These are phyloP conservation scores for Tenebrosternarchus preto DNA, from an alignment of 2,113 vertebrate genomes.

Conservation along the genomic window DNA sequence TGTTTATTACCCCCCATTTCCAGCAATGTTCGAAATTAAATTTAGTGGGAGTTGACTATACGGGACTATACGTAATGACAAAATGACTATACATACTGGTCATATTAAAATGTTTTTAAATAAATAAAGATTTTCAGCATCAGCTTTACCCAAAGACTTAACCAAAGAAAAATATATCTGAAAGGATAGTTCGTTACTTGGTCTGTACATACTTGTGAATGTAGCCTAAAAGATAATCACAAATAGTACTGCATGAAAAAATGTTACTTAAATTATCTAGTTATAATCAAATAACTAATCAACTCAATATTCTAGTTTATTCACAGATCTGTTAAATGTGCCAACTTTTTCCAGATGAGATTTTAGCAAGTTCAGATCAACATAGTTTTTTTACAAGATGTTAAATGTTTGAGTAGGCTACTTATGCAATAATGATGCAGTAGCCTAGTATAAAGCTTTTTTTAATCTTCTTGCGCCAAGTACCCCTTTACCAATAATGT, in stretches of 20 bases:
- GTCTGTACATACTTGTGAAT: no score
- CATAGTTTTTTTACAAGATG: background rate
- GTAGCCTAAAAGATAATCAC: background rate
- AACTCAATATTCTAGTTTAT: conserved; percentile 2
- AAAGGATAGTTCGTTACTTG: background rate
- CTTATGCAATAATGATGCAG: background rate
- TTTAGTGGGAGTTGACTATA: no score
- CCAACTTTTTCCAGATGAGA: no score
- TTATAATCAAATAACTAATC: conserved; percentile 13
- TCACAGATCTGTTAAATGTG: no score
- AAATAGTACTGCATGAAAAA: no score
- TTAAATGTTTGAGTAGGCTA: background rate
- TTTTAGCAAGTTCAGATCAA: background rate
- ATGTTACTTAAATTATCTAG: background rate
- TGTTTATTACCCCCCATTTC: background rate
- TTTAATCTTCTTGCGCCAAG: background rate
- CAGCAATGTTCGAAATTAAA: no score
- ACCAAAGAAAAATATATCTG: background rate
- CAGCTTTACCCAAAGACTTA: background rate
- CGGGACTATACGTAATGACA: background rate
- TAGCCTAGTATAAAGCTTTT: background rate
- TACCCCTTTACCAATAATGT: background rate
- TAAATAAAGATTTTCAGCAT: no score
- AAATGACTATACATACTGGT: background rate
- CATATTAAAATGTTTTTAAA: background rate